Base-by-base conservation (phyloP, 2,797 vertebrate genomes). In the Sebastes miniatus region DNA sequence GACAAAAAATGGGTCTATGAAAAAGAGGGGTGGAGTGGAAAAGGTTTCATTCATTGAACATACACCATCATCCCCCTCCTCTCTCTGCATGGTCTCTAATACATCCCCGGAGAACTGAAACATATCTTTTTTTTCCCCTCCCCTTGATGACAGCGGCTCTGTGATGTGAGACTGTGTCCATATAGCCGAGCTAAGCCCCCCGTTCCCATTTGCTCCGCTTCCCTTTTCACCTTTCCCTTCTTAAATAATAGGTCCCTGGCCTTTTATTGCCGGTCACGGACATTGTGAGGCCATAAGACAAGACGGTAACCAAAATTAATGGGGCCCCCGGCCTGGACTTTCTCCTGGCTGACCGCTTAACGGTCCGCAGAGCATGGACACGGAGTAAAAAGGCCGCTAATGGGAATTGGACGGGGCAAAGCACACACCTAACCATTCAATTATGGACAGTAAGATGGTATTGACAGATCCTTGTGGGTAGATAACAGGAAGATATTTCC, bases 261-360 rank as follows among this genome's bases (percentile, higher is more conserved):
- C 87, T 92, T 56, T 91, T 88, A 88, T 83, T 76, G 86, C 84
- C 6, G 52, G 87, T 88, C 91, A 82, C 32, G 75, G 89, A 87
- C 87, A 88, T 86, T 83, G 85, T 76, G 78, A 86, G 84, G 85
- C 84, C 72, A 86, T 86, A 86, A 90, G 87, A 91, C 87, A 89
- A 87, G 90, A 84, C 77, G 31, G 78, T 91, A 93, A 94, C 86
- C 91, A 87, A 89, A 92, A 93, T 91, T 80, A 93, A 94, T 92
- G 88, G 88, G 65, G 47, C 72, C 84, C 76, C 69, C 24, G 8
- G 79, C 83, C 82, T 32, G 83, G 88, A 87, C 81, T 87, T 81
- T 88, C 77, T 88, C 86, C 87, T 79, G 75, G 76, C 85, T 89
- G 90, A 92, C 87, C 82, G 80, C 84, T 87, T 83, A 89, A 91